phyloP scores from a whole-genome alignment of 2,797 vertebrate species.

The Eupleurogrammus muticus region DNA sequence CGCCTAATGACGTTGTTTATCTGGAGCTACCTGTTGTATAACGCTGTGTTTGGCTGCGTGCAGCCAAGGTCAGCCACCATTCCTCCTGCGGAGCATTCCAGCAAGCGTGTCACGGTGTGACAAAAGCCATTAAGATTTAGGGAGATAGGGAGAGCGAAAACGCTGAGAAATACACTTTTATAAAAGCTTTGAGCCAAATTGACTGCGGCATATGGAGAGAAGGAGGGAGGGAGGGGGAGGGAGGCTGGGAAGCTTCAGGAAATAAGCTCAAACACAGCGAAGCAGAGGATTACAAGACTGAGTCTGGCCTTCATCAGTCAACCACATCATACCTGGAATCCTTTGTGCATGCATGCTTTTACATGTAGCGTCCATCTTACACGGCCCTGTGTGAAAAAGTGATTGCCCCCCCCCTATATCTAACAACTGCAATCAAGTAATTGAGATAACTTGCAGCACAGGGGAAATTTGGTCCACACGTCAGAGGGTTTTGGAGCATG shows the following conservation, averaged over 20 bases:
- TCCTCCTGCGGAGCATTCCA: conserved; percentile 56
- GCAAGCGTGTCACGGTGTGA: conserved; percentile 69
- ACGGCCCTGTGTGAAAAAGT: no score
- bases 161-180: conserved; percentile 76
- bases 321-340: conserved; percentile 34
- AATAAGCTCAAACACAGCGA: conserved; percentile 47
- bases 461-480: no score
- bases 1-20: conserved; percentile 22
- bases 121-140: conserved; percentile 84
- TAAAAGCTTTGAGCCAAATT: conserved; percentile 72
- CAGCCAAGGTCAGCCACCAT: conserved; percentile 70
- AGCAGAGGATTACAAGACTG: conserved; percentile 35
- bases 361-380: not conserved
- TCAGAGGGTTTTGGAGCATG: no score
- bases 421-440: no score
- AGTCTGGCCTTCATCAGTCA: conserved; percentile 33
- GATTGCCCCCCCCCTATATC: no score
- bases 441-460: no score
- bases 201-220: conserved; percentile 61
- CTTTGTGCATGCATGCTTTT: conserved; percentile 31
- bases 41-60: conserved; percentile 15
- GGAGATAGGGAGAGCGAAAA: conserved; percentile 70
- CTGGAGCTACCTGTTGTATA: conserved; percentile 41
- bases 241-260: conserved; percentile 22
- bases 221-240: not conserved